phyloP scores from a whole-genome alignment of 2,797 vertebrate genomes.

The Alfaro cultratus region DNA sequence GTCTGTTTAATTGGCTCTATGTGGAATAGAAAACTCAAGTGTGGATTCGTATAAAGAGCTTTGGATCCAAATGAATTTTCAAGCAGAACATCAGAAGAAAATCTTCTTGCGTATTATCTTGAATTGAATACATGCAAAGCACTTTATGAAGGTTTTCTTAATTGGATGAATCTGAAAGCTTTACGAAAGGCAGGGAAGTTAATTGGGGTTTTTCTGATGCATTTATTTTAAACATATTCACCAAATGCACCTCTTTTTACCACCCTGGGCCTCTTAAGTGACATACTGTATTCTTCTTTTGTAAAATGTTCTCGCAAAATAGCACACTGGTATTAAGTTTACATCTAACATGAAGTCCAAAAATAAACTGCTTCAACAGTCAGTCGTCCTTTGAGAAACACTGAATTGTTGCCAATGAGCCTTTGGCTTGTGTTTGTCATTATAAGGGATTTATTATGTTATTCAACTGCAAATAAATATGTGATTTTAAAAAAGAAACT shows the following conservation, averaged over 20 bases:
- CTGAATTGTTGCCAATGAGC: neutral
- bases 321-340: constrained; percentile 31
- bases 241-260: constrained; percentile 25
- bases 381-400: neutral
- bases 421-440: constrained; percentile 12
- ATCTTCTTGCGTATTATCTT: constrained; percentile 47
- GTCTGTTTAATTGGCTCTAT: constrained; percentile 64
- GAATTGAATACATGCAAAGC: constrained; percentile 47
- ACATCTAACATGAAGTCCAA: constrained; percentile 10
- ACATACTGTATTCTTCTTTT: constrained; percentile 34
- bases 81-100: constrained; percentile 55
- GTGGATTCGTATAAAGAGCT: constrained; percentile 73
- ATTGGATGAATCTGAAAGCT: constrained; percentile 61
- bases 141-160: constrained; percentile 62
- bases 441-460: constrained; percentile 11
- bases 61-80: constrained; percentile 59
- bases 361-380: constrained; percentile 34
- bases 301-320: constrained; percentile 20
- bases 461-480: constrained; percentile 26
- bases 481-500: neutral
- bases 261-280: neutral
- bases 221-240: constrained; percentile 48
- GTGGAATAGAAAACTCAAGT: constrained; percentile 52
- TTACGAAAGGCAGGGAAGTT: constrained; percentile 50
- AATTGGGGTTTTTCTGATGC: constrained; percentile 51